phyloP scores from a whole-genome alignment of 2,113 vertebrate species.

The Semnornis frantzii region DNA sequence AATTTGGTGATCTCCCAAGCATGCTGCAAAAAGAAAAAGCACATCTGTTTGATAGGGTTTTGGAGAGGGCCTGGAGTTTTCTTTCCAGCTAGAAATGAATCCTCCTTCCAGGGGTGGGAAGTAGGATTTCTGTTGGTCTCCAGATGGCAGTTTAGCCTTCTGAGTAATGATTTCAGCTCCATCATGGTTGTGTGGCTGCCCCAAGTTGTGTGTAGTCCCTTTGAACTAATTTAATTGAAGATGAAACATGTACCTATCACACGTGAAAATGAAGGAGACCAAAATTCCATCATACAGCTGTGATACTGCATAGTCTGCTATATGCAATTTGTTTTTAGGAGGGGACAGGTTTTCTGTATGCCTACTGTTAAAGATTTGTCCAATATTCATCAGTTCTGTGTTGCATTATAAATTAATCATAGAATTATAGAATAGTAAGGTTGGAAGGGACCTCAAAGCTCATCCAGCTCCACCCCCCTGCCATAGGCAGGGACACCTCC shows the following conservation, averaged over 20 bases:
- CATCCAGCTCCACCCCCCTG: no score
- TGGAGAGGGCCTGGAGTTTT: background rate
- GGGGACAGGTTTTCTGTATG: background rate
- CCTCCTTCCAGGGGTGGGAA: background rate
- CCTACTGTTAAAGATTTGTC: background rate
- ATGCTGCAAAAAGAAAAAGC: background rate
- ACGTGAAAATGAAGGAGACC: background rate
- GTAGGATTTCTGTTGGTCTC: background rate
- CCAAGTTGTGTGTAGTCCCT: background rate
- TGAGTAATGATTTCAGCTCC: background rate
- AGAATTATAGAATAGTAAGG: no score
- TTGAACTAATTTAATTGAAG: background rate
- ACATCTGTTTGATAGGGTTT: background rate
- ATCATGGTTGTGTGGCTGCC: background rate
- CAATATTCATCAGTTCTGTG: background rate
- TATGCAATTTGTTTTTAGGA: background rate
- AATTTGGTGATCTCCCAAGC: background rate
- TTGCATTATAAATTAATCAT: background rate
- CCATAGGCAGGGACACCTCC: no score
- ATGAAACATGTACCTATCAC: background rate
- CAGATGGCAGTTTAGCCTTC: background rate
- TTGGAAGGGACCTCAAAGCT: no score
- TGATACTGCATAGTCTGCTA: background rate
- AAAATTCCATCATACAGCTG: background rate
- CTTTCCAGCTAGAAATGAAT: background rate